Base-by-base conservation (phyloP, 2,888 invertebrate genomes). In the Gryllus longicercus region DNA sequence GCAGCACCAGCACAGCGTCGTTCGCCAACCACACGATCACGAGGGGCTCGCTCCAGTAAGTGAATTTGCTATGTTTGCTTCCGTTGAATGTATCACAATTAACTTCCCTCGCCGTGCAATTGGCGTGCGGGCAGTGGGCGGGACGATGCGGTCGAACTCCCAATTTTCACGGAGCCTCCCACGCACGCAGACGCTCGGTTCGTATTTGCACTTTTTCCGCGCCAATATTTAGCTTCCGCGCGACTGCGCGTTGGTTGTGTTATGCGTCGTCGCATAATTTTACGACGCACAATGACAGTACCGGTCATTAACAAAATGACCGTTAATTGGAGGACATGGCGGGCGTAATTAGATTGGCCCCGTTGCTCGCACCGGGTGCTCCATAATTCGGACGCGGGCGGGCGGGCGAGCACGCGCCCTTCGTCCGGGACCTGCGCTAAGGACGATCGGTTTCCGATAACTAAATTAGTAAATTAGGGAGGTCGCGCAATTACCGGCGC, bases 241-340 rank as follows among this genome's bases (percentile, higher is more conserved):
- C 8, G 16, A 63, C 63, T 63, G 14, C n/a, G 14, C 14, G 63
- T 63, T 63, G 63, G n/a, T 63, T 14, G 63, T 14, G 63, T 63
- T 63, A 12, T n/a, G 63, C 63, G 63, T 8, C 63, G n/a, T 63
- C 63, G 63, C 63, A 63, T 63, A 63, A 63, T 63, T 63, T 63
- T 63, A 63, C 63, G 63, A 63, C 63, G 63, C n/a, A 14, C 63
- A 63, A n/a, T 63, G 63, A 63, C 63, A 63, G n/a, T n/a, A n/a
- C 63, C n/a, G 63, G n/a, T 63, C 63, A 63, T 63, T 63, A 63
- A 63, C 63, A 63, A 16, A 63, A 63, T 63, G 63, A 63, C 63
- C 63, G 63, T 63, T 63, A 63, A 63, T 63, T 63, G 63, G 63
- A n/a, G 63, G n/a, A 63, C 63, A n/a, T 63, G 63, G 63, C n/a